A percentile compares a stretch with the other conserved stretches of the same genome.
These are phyloP conservation scores for Hydropsyche tenuis DNA, from an alignment of 1,140 invertebrate species.

Conservation along the genomic window DNA sequence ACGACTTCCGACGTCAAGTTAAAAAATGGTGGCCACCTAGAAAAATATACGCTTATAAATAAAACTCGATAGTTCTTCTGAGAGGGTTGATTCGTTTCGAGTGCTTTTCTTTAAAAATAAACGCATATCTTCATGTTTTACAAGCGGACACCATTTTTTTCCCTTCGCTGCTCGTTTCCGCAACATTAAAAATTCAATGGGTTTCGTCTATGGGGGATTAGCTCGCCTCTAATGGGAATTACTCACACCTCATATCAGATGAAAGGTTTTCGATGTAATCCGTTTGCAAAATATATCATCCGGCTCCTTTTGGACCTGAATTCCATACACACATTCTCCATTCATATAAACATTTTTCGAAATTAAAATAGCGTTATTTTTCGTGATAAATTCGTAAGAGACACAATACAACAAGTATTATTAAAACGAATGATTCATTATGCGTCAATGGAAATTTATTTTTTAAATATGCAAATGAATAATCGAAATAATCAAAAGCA, in stretches of 20 bases:
- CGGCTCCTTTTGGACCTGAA: neutral
- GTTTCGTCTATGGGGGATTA: slow-evolving; percentile 17
- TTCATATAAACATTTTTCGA: too few species aligned
- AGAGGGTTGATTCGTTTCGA: slow-evolving; percentile 10
- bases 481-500: too few species aligned
- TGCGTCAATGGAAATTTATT: too few species aligned
- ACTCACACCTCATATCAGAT: slow-evolving; percentile 29
- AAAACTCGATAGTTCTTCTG: neutral
- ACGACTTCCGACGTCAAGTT: too few species aligned
- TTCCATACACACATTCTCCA: too few species aligned
- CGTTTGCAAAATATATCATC: slow-evolving; percentile 31
- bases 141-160: neutral
- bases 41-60: too few species aligned
- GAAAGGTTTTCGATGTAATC: slow-evolving; percentile 37
- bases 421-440: too few species aligned
- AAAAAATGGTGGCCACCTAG: too few species aligned
- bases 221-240: slow-evolving; percentile 19
- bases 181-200: slow-evolving; percentile 20
- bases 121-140: neutral
- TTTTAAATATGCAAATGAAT: too few species aligned
- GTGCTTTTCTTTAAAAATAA: slow-evolving; percentile 15
- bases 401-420: too few species aligned
- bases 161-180: neutral
- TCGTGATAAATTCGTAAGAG: too few species aligned
- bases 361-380: too few species aligned